Evolutionary conservation across 2,888 invertebrate genomes (phyloP).

Genomic region (Drosophila seclusa): DNA sequence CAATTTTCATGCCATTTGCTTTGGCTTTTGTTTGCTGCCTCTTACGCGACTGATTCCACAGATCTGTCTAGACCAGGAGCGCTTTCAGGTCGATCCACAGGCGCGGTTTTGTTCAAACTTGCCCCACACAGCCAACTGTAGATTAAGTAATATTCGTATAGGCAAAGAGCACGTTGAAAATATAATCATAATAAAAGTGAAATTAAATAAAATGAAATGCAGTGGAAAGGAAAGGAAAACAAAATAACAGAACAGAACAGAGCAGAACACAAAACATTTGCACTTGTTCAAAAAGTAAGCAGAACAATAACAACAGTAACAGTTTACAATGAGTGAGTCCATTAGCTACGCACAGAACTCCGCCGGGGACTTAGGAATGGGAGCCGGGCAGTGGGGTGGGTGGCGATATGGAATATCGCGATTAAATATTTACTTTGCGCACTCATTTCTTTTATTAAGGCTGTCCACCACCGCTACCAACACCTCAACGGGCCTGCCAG

Average conservation of each 20-base stretch:
- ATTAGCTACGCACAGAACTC: constrained; percentile 55
- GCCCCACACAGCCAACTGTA: constrained; percentile 11
- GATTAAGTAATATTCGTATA: constrained; percentile 47
- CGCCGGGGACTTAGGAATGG: not conserved
- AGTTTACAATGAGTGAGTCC: constrained; percentile 59
- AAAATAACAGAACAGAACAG: not conserved
- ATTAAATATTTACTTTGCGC: constrained; percentile 78
- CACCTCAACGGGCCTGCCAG: not conserved
- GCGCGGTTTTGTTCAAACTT: constrained; percentile 9
- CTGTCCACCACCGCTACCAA: not conserved
- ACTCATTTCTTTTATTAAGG: constrained; percentile 70
- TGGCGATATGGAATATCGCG: constrained; percentile 32
- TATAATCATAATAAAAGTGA: constrained; percentile 78
- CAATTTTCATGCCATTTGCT: constrained; percentile 72
- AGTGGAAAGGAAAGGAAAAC: constrained; percentile 35
- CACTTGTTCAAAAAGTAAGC: constrained; percentile 74
- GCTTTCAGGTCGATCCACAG: not conserved
- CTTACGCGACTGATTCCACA: constrained; percentile 23
- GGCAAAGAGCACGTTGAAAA: constrained; percentile 44
- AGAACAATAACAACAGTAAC: constrained; percentile 42
- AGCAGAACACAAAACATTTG: constrained; percentile 53
- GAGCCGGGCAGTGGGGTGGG: not conserved
- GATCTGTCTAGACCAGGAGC: constrained; percentile 12
- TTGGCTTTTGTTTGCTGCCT: constrained; percentile 33
- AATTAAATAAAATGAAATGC: constrained; percentile 78